Evolutionary conservation across 2,888 invertebrate genomes (phyloP), one percentile per base, ranked within the genome.

Genomic region (Glyphotaelius pellucidus): DNA sequence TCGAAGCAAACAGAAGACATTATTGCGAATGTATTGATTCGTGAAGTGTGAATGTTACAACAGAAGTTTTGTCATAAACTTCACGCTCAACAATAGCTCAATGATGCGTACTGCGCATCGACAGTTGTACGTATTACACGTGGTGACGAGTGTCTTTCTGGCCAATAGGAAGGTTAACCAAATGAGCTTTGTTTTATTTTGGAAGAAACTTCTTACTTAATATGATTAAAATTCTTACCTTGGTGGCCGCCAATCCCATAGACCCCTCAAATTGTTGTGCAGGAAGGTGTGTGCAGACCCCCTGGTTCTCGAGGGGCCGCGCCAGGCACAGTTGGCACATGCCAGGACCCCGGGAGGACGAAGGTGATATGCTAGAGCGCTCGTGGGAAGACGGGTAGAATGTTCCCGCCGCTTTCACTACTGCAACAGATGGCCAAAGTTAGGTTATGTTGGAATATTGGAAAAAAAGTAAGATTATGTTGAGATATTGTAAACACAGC

Each of bases 371-470:
- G 12, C 90, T 67, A 38, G 92, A 79, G 88, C 92, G 86, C 47
- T 92, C 93, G 92, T 96, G 96, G 94, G 97, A 98, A 94, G 98
- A 97, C 95, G 98, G 98, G 96, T 98, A 98, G 96, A 98, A 98
- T 95, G 98, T 98, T 95, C 98, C 98, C 94, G 98, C 97, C 95
- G 98, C 98, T 97, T 98, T 98, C 96, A 98, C 98, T 97, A 98
- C 98, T 98, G 97, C 96, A 97, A 97, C 95, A 95, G 94, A 92
- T n/a, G 11, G 32, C 14, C 25, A 32, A 81, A 31, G 32, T 90
- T 85, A 84, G 85, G 52, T 90, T 81, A 81, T 35, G 42, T 86
- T 86, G 30, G 86, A 79, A 31, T 67, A 67, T 67, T 42, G 52
- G 15, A 52, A 86, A 32, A n/a, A 86, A 11, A 25, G n/a, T n/a